Conservation (phyloP, 2,797 vertebrate genomes). For the Manis crassicaudata region DNA sequence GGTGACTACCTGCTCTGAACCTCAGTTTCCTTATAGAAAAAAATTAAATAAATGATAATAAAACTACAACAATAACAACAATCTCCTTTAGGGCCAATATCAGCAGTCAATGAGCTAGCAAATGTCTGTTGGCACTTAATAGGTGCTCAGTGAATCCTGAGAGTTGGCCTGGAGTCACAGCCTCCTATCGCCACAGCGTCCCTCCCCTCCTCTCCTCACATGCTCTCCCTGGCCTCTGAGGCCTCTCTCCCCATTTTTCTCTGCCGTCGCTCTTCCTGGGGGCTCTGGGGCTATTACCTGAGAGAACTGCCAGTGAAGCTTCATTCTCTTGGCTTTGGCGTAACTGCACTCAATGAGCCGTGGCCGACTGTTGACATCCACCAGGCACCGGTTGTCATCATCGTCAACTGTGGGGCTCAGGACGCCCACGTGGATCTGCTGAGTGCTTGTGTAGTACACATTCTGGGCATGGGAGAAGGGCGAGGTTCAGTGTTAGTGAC, state of each 20-base stretch:
- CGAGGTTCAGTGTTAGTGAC: not conserved
- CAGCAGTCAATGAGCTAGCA: not conserved
- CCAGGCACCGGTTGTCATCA: constrained; percentile 98
- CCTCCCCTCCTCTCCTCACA: not conserved
- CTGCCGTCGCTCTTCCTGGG: rapidly evolving
- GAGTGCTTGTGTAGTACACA: constrained; percentile 97
- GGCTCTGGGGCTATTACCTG: constrained; percentile 86
- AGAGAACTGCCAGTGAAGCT: constrained; percentile 97
- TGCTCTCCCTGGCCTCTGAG: rapidly evolving
- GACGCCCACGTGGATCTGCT: constrained; percentile 94
- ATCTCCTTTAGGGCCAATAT: not conserved
- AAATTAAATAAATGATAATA: not conserved
- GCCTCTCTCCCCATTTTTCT: rapidly evolving
- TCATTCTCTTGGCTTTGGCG: constrained; percentile 97
- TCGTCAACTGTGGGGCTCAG: constrained; percentile 97
- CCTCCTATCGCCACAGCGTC: not conserved
- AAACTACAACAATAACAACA: not conserved
- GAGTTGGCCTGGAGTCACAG: not conserved
- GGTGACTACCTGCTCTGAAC: not conserved
- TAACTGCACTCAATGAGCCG: constrained; percentile 98
- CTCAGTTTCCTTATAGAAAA: not conserved
- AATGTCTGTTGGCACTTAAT: rapidly evolving
- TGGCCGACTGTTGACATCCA: constrained; percentile 95
- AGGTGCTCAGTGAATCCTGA: not conserved
- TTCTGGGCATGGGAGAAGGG: constrained; percentile 86